These are phyloP conservation scores for Torymus aiolomorphi DNA, from an alignment of 2,888 invertebrate genomes.

Conservation along the genomic window DNA sequence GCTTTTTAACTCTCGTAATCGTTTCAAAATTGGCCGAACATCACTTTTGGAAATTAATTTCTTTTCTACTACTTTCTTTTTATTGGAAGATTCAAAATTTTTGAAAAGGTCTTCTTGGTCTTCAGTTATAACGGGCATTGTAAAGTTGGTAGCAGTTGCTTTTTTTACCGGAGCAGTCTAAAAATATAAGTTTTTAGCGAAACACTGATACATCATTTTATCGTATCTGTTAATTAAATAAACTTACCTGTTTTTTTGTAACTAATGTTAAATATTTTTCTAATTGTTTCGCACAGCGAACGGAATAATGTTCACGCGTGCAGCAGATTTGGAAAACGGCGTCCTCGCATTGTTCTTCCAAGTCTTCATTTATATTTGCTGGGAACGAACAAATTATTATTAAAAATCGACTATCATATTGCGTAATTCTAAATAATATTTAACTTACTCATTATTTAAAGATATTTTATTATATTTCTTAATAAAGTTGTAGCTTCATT, in stretches of 20 bases:
- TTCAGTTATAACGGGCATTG: constrained; percentile 52
- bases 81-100: constrained; percentile 15
- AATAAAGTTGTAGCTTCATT: background rate
- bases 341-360: constrained; percentile 69
- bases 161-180: constrained; percentile 30
- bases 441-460: constrained; percentile 14
- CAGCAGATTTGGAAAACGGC: constrained; percentile 67
- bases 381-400: background rate
- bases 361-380: constrained; percentile 52
- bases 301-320: constrained; percentile 67
- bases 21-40: constrained; percentile 57
- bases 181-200: background rate
- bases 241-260: constrained; percentile 51
- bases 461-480: too few species aligned
- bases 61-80: constrained; percentile 23
- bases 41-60: constrained; percentile 36
- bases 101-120: constrained; percentile 57
- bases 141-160: constrained; percentile 38
- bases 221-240: background rate
- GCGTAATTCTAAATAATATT: background rate
- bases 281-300: constrained; percentile 65
- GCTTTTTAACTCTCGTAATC: constrained; percentile 64
- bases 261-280: constrained; percentile 62
- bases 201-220: too few species aligned
- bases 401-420: too few species aligned